Conservation (phyloP, 92 coral and sea anemone species). For the Porites lobata region DNA sequence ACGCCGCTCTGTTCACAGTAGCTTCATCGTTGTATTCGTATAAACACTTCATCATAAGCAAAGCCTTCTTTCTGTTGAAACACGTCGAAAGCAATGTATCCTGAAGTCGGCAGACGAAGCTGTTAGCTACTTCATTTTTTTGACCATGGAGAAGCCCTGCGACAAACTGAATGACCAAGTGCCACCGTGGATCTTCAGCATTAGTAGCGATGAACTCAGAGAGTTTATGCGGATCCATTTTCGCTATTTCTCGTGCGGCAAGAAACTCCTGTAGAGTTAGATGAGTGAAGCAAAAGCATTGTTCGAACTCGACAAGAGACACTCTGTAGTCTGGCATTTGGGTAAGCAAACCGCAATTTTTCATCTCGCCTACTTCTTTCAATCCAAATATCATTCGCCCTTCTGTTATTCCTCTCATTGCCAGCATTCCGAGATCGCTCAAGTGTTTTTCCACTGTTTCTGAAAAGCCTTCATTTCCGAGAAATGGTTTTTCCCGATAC, state of each 20-base stretch:
- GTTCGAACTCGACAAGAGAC: constrained; percentile 31
- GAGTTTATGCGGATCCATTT: constrained; percentile 38
- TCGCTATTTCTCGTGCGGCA: constrained; percentile 47
- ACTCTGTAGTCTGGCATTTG: constrained; percentile 14
- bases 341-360: constrained; percentile 24
- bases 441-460: constrained; percentile 23
- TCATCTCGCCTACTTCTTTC: constrained; percentile 24
- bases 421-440: constrained; percentile 22
- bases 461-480: constrained; percentile 38
- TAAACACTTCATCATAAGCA: constrained; percentile 54
- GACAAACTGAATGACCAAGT: constrained; percentile 59
- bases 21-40: constrained; percentile 37
- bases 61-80: neutral
- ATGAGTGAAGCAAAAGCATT: constrained; percentile 34
- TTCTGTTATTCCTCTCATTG: constrained; percentile 33
- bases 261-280: constrained; percentile 44
- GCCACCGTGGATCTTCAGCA: constrained; percentile 55
- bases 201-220: constrained; percentile 25
- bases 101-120: constrained; percentile 20
- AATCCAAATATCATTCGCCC: constrained; percentile 29
- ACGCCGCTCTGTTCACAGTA: constrained; percentile 42
- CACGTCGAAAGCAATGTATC: neutral
- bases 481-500: constrained; percentile 30
- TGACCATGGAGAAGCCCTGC: constrained; percentile 50
- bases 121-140: constrained; percentile 7